Conservation (phyloP, 2,888 invertebrate species). For the Lithophane semibrunnea region DNA sequence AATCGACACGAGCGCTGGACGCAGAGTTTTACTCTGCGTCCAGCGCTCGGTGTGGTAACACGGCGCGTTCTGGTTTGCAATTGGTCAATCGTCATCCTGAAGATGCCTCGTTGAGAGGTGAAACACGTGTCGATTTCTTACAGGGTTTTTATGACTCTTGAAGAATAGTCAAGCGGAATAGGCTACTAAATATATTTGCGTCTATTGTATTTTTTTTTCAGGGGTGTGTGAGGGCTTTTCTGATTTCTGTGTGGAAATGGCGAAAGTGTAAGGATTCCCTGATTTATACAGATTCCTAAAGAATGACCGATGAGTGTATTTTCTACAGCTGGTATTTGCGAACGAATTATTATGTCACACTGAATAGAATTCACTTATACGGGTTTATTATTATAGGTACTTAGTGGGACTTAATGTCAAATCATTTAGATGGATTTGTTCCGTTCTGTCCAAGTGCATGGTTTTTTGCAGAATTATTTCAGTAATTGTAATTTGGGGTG, state of each 20-base stretch:
- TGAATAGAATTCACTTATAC: conserved; percentile 65
- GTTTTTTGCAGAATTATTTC: background rate
- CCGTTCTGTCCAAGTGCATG: background rate
- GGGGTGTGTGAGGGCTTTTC: no score
- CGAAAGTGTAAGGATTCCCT: conserved; percentile 23
- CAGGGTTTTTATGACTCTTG: no score
- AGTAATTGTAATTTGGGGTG: background rate
- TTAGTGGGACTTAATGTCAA: conserved; percentile 30
- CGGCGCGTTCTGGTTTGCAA: no score
- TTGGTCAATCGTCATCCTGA: no score
- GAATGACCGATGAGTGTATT: conserved; percentile 67
- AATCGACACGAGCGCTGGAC: no score
- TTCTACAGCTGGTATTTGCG: conserved; percentile 72
- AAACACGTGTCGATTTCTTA: no score
- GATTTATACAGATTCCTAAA: conserved; percentile 53
- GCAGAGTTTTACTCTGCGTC: no score
- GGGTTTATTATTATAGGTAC: conserved; percentile 61
- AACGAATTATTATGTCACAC: conserved; percentile 56
- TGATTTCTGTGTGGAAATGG: background rate
- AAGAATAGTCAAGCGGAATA: no score
- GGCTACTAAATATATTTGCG: no score
- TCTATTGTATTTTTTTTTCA: no score
- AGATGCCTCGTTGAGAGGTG: no score
- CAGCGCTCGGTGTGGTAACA: no score
- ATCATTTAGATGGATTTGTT: conserved; percentile 16